phyloP scores from a whole-genome alignment of 2,797 vertebrate species.

The Momotus momota region DNA sequence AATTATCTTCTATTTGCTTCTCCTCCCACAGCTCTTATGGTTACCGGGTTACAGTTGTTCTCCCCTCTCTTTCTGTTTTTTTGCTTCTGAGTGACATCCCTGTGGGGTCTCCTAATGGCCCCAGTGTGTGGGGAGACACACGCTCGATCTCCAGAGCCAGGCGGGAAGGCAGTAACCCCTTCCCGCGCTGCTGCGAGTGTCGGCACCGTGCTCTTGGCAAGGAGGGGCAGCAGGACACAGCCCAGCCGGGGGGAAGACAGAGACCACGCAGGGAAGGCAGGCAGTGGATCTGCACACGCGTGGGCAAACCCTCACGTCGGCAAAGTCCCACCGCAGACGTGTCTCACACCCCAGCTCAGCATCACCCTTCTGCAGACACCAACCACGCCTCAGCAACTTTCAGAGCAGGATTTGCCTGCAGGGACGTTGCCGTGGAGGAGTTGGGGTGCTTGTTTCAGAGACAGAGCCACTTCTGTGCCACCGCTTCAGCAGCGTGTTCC shows the following conservation, averaged over 20 bases:
- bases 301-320: accelerated
- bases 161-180: neutral
- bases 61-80: neutral
- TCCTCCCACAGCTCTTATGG: conserved; percentile 62
- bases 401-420: neutral
- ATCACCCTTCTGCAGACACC: neutral
- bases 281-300: neutral
- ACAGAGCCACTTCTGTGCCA: neutral
- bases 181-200: neutral
- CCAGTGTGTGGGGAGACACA: neutral
- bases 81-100: conserved; percentile 16
- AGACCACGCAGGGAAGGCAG: neutral
- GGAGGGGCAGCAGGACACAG: neutral
- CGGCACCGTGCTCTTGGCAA: neutral
- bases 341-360: accelerated
- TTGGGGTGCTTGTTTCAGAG: neutral
- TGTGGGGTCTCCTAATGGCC: conserved; percentile 30
- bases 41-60: conserved; percentile 66
- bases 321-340: accelerated
- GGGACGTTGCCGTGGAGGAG: neutral
- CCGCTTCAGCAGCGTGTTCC: neutral
- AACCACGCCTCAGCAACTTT: neutral
- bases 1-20: conserved; percentile 58
- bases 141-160: neutral
- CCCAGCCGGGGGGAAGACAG: neutral